These are phyloP conservation scores for Myathropa florea DNA, from an alignment of 2,888 invertebrate species.

Conservation along the genomic window DNA sequence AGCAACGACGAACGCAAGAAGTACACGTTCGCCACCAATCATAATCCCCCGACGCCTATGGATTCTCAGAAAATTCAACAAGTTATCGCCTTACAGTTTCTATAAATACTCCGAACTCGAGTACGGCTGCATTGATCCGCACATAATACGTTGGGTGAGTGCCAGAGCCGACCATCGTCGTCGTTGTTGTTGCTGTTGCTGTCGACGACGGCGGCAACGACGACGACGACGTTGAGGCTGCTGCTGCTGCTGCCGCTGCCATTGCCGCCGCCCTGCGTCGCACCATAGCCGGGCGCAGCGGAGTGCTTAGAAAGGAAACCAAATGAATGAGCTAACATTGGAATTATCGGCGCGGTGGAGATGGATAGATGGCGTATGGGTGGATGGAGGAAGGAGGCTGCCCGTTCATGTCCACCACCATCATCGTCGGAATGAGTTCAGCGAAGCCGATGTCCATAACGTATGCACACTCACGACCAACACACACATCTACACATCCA, in stretches of 20 bases:
- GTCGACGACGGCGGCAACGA: not conserved
- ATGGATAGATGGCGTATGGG: conserved; percentile 24
- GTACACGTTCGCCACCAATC: conserved; percentile 69
- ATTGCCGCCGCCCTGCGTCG: conserved; percentile 20
- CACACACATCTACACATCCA: conserved; percentile 4
- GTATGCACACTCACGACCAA: conserved; percentile 45
- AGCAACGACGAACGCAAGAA: conserved; percentile 24
- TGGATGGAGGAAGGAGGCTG: conserved; percentile 18
- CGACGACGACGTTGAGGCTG: not conserved
- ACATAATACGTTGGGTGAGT: conserved; percentile 69
- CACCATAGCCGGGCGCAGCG: conserved; percentile 12
- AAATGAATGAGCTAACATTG: conserved; percentile 71
- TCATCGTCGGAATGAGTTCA: conserved; percentile 41
- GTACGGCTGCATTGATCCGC: conserved; percentile 70
- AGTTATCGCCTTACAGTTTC: conserved; percentile 72
- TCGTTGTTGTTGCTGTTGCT: conserved; percentile 3
- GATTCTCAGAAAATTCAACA: conserved; percentile 73
- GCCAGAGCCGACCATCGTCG: conserved; percentile 53
- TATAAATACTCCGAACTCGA: conserved; percentile 70
- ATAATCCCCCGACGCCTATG: conserved; percentile 72
- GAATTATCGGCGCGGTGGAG: conserved; percentile 50
- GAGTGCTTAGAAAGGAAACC: conserved; percentile 69
- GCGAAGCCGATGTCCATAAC: conserved; percentile 61
- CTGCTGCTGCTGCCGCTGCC: not conserved
- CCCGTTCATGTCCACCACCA: conserved; percentile 14